Conservation (phyloP, 1,140 invertebrate genomes). For the Polyergus mexicanus region DNA sequence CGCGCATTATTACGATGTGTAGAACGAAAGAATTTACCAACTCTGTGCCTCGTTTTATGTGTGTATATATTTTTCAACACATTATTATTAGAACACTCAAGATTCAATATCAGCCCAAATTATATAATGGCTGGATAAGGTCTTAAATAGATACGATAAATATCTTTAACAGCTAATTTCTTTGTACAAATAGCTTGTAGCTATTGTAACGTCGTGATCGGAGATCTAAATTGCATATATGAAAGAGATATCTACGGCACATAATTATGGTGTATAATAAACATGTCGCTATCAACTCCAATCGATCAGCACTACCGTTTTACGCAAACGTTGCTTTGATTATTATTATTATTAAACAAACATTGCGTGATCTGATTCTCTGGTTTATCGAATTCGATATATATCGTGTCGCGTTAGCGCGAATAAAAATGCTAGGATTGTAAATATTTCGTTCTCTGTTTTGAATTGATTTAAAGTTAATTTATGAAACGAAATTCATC, state of each 20-base stretch:
- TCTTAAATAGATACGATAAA: neutral
- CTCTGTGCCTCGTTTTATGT: neutral
- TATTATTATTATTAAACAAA: neutral
- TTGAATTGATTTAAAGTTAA: neutral
- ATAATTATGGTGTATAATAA: neutral
- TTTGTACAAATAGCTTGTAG: neutral
- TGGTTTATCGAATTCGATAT: neutral
- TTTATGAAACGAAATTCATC: neutral
- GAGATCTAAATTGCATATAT: constrained; percentile 2
- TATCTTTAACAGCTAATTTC: neutral
- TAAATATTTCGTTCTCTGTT: neutral
- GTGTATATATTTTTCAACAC: neutral
- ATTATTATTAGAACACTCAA: neutral
- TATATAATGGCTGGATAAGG: neutral
- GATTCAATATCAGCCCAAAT: neutral
- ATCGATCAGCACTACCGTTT: constrained; percentile 15
- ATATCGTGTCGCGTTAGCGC: neutral
- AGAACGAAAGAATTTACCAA: neutral
- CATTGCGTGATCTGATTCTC: neutral
- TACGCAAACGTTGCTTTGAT: neutral
- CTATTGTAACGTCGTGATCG: neutral
- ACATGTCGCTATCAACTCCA: neutral
- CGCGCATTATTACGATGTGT: neutral
- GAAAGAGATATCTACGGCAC: neutral
- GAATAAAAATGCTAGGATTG: neutral